Conservation (phyloP, 2,113 vertebrate genomes). For the Paralichthys olivaceus region DNA sequence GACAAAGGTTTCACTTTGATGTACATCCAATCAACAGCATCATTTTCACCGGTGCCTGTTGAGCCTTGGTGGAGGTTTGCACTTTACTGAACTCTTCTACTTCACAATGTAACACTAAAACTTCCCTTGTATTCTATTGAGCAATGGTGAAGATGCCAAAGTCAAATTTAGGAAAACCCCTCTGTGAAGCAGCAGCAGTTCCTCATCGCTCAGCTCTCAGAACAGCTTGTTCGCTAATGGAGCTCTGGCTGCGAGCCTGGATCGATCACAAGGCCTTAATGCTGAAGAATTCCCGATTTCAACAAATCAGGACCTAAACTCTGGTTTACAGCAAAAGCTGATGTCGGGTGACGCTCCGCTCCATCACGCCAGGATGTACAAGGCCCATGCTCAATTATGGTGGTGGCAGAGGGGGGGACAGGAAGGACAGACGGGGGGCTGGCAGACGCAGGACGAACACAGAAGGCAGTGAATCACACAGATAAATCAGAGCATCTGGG, state of each 20-base stretch:
- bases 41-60: no score
- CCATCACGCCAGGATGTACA: constrained; percentile 32
- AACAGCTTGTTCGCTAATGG: constrained; percentile 63
- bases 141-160: constrained; percentile 1
- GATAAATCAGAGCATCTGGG: constrained; percentile 58
- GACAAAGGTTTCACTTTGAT: no score
- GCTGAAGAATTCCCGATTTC: constrained; percentile 57
- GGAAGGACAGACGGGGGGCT: constrained; percentile 4
- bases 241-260: constrained; percentile 58
- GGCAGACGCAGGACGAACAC: not conserved
- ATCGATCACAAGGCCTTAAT: constrained; percentile 51
- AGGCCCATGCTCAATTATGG: constrained; percentile 25
- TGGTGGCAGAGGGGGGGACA: not conserved
- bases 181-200: constrained; percentile 10
- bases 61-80: not conserved
- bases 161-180: constrained; percentile 27
- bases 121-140: not conserved
- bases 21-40: no score
- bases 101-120: not conserved
- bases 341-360: constrained; percentile 33
- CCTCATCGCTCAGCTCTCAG: constrained; percentile 28
- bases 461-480: constrained; percentile 43
- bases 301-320: constrained; percentile 42
- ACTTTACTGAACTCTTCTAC: not conserved
- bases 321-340: not conserved